Evolutionary conservation across 2,113 vertebrate species (phyloP), one percentile per base, ranked within the genome.

Genomic region (Aviceda subcristata): DNA sequence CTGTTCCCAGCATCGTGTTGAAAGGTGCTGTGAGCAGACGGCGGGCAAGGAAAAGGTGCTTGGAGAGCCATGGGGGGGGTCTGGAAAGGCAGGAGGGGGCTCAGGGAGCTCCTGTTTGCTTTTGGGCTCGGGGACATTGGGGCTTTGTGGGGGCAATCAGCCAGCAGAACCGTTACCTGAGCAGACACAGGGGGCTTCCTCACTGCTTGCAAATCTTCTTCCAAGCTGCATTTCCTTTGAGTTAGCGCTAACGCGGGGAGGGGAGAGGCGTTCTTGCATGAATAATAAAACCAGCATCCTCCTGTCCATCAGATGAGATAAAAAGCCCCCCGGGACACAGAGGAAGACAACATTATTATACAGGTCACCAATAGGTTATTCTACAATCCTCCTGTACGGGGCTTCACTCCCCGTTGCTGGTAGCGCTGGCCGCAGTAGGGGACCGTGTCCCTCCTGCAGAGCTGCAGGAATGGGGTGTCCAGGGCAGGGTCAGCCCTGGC

Each of bases 241-340:
- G 89, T 90, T 92, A 88, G 32, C 1, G 1, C 41, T 91, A 26
- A 48, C 16, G 34, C n/a, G 30, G 41, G 26, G 86, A 91, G 29
- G 53, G 38, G 36, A 95, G 84, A 88, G 66, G 67, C 17, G 38
- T 92, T 96, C 90, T 82, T 91, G 74, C 93, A 92, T 96, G 95
- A 97, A 94, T 96, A 97, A 95, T 97, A 87, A 88, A 96, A 51
- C 41, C 48, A 60, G 36, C 80, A 92, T 93, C 87, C 41, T 92
- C 51, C 93, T 96, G 94, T 95, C 96, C 76, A 34, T 96, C 91
- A 96, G 45, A 87, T 8, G 24, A 93, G 94, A 90, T 96, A 94
- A 97, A 95, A 97, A 96, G 96, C 62, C 96, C 56, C 66, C 19
- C 19, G 81, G 93, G 96, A 84, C 39, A 32, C 34, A 67, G 62